phyloP scores from a whole-genome alignment of 2,113 vertebrate species.

The Microcebus griseorufus region DNA sequence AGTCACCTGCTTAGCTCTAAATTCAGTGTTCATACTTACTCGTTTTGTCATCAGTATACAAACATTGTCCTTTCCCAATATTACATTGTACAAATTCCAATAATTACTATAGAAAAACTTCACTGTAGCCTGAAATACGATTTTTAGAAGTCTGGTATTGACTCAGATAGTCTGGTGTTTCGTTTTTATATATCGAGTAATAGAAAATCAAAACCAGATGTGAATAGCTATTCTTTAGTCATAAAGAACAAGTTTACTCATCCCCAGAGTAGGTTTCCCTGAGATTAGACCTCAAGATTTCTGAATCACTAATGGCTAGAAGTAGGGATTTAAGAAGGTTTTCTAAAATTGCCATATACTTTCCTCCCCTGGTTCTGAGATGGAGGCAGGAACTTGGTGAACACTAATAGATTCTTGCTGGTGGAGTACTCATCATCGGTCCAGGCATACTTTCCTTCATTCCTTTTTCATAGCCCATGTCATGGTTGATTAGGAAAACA shows the following conservation, averaged over 20 bases:
- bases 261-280: neutral
- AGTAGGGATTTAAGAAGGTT: neutral
- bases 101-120: neutral
- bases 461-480: neutral
- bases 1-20: neutral
- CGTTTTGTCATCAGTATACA: neutral
- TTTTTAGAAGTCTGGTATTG: neutral
- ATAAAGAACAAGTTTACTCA: neutral
- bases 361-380: neutral
- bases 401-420: neutral
- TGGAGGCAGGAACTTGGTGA: neutral
- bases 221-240: neutral
- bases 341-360: neutral
- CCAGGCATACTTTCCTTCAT: neutral
- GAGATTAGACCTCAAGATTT: neutral
- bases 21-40: neutral
- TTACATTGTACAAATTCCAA: neutral
- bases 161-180: neutral
- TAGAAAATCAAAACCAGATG: slow-evolving; percentile 5
- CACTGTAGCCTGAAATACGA: neutral
- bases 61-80: neutral
- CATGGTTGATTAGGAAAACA: neutral
- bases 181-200: neutral
- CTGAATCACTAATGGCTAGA: neutral
- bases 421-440: neutral